Base-by-base conservation (phyloP, 1,140 invertebrate genomes). In the Centruroides sculpturatus region DNA sequence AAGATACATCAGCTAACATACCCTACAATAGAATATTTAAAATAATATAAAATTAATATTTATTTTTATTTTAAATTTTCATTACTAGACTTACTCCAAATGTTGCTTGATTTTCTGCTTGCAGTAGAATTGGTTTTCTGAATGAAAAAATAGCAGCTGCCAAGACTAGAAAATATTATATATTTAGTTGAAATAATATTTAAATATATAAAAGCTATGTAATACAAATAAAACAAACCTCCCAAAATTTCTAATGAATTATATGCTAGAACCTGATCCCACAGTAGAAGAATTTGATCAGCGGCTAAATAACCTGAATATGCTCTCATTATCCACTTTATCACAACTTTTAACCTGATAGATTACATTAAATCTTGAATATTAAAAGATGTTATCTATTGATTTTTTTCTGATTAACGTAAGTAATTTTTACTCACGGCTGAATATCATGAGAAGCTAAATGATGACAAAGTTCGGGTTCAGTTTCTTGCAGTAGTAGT, bases 251-350 rank as follows among this genome's bases (percentile, higher is more conserved):
- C 90, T 47, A 96, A 71, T 5, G 89, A 91, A 72, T 95, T 89
- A 69, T 92, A 92, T 7, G 87, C 91, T 3, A 98, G 75, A 58
- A 97, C 83, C 61, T 89, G 76, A 73, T 97, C 92, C 92, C 92
- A 98, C 8, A 98, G 75, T 47, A 87, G 82, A 0, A 98, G 76
- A 0, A 97, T 76, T 73, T 98, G 92, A 68, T 94, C 90, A 5
- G 89, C 89, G 0, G 89, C 85, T 55, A 98, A 76, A 71, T 93
- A 89, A 0, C 93, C 92, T 66, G 91, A 94, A 71, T 95, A 98
- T 3, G 86, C 91, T 64, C 91, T 78, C 80, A 96, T 93, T 9
- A 98, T 73, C 93, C 93, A 98, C 73, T 94, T 94, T 71, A 96
- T 92, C 4, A 92, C 89, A 23, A 96, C 82, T 68, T 85, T 81